These are phyloP conservation scores for Temnothorax curvispinosus DNA, from an alignment of 1,140 invertebrate species.

Conservation along the genomic window DNA sequence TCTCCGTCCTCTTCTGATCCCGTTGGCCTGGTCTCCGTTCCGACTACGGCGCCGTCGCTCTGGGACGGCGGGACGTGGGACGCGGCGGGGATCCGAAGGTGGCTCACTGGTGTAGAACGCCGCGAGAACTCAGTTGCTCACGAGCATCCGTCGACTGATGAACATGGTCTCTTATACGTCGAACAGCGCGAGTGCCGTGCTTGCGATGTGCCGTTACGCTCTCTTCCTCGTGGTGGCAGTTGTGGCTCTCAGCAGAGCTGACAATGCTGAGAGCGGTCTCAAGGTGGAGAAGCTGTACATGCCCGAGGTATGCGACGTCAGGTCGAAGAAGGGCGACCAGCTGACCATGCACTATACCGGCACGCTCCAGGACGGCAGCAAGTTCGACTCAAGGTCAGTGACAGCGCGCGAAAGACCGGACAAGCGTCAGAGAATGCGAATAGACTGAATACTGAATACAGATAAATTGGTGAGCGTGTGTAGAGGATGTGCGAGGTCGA, in stretches of 20 bases:
- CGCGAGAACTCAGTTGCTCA: slow-evolving; percentile 76
- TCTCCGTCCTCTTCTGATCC: slow-evolving; percentile 52
- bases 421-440: not conserved
- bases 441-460: too few relatives aligned
- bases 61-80: not conserved
- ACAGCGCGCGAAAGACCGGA: not conserved
- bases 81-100: slow-evolving; percentile 60
- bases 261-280: slow-evolving; percentile 83
- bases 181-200: slow-evolving; percentile 63
- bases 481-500: not conserved
- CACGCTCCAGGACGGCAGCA: slow-evolving; percentile 93
- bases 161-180: slow-evolving; percentile 54
- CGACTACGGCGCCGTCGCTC: slow-evolving; percentile 44
- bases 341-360: slow-evolving; percentile 98
- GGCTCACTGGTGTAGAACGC: slow-evolving; percentile 67
- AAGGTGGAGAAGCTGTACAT: slow-evolving; percentile 93
- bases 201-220: slow-evolving; percentile 64
- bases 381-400: slow-evolving; percentile 97
- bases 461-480: not conserved
- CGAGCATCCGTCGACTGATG: slow-evolving; percentile 72
- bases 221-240: slow-evolving; percentile 54
- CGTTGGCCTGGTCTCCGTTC: slow-evolving; percentile 58
- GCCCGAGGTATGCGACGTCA: slow-evolving; percentile 92
- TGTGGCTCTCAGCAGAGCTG: slow-evolving; percentile 58
- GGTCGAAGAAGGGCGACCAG: slow-evolving; percentile 94